phyloP scores from a whole-genome alignment of 92 coral and sea anemone species.

The Parazoanthus darwini region DNA sequence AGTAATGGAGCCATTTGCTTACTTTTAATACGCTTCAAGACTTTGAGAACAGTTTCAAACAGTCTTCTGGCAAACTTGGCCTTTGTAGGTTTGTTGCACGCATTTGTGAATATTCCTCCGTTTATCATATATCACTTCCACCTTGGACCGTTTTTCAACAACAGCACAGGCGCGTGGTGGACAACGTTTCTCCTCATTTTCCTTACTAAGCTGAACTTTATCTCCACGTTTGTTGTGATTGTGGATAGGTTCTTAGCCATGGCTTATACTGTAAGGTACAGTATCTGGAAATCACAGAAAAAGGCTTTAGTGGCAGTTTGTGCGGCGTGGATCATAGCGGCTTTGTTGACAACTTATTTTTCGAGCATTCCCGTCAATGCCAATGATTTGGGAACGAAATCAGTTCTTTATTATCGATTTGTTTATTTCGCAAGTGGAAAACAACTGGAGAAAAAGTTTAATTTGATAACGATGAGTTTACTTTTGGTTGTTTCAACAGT shows the following conservation, averaged over 20 bases:
- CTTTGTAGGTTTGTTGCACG: neutral
- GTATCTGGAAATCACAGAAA: neutral
- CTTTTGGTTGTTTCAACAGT: neutral
- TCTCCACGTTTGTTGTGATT: neutral
- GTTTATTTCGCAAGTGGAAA: neutral
- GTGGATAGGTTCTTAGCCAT: neutral
- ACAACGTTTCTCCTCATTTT: neutral
- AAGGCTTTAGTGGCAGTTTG: constrained; percentile 5
- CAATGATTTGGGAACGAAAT: neutral
- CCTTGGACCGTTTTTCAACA: neutral
- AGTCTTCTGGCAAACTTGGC: neutral
- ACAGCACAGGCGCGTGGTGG: neutral
- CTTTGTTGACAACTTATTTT: neutral
- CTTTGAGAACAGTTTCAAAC: neutral
- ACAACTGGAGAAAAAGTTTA: neutral
- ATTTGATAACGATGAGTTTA: neutral
- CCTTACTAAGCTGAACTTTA: neutral
- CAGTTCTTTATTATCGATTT: neutral
- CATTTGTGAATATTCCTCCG: neutral
- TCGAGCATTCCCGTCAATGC: neutral
- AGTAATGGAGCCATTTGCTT: neutral
- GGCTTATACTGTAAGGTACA: neutral
- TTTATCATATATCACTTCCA: neutral
- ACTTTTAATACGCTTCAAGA: neutral
- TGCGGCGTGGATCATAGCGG: neutral